Evolutionary conservation across 2,888 invertebrate species (phyloP).

Genomic region (Lymantria dispar): DNA sequence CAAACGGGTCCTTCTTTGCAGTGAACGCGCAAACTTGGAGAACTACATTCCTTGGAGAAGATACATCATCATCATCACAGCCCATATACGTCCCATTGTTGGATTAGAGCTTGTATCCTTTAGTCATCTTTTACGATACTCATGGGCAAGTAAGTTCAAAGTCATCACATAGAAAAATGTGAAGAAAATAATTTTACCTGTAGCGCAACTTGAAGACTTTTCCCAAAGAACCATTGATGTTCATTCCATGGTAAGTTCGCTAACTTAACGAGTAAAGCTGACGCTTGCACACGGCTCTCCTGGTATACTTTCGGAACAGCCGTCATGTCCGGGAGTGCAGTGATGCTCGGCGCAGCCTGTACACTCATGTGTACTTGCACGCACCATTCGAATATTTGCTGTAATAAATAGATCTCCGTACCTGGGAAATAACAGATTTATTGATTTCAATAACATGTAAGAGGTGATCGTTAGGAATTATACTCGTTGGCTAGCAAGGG

Average conservation of each 20-base stretch:
- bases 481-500: no score
- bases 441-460: no score
- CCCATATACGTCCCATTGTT: no score
- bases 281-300: constrained; percentile 42
- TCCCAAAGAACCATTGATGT: constrained; percentile 53
- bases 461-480: no score
- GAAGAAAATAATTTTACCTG: constrained; percentile 44
- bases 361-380: constrained; percentile 32
- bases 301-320: constrained; percentile 12
- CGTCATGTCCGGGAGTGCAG: not conserved
- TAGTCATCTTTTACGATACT: no score
- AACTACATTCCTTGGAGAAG: no score
- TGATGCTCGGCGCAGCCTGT: constrained; percentile 8
- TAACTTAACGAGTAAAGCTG: constrained; percentile 43
- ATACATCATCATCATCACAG: no score
- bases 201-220: constrained; percentile 38
- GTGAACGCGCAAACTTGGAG: no score
- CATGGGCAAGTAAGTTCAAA: no score
- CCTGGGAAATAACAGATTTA: constrained; percentile 26
- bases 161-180: no score
- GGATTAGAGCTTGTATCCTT: no score
- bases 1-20: no score
- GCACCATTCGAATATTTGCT: constrained; percentile 55
- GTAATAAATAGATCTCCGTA: constrained; percentile 45
- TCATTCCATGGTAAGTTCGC: constrained; percentile 51